These are phyloP conservation scores for Pammene aurita DNA, from an alignment of 2,888 invertebrate species.

Conservation along the genomic window DNA sequence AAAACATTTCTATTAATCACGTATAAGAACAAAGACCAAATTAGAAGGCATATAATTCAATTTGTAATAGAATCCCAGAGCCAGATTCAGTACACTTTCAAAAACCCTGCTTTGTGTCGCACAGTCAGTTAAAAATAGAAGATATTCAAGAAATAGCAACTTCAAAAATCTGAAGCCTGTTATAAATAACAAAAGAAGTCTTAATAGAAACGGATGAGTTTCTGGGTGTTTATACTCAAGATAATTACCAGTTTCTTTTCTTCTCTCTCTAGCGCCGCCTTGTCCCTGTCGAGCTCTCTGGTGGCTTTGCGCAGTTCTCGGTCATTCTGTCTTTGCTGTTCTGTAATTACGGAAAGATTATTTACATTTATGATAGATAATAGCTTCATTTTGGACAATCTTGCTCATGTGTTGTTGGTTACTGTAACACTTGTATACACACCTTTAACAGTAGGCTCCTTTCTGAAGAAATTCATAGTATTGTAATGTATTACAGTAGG, in stretches of 20 bases:
- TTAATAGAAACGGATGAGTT: not conserved
- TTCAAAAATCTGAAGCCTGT: too few relatives aligned
- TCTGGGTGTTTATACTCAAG: not conserved
- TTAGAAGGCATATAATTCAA: too few relatives aligned
- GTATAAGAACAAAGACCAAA: too few relatives aligned
- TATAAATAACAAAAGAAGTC: too few relatives aligned
- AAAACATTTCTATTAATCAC: too few relatives aligned
- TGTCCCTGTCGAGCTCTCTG: slow-evolving; percentile 93
- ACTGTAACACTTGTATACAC: too few relatives aligned
- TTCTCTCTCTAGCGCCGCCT: slow-evolving; percentile 91
- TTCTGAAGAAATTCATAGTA: slow-evolving; percentile 83
- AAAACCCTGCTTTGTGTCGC: too few relatives aligned
- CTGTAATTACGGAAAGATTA: slow-evolving; percentile 73
- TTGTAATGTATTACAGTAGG: not conserved
- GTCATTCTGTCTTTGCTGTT: slow-evolving; percentile 93
- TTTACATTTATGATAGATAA: too few relatives aligned
- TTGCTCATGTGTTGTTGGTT: not conserved
- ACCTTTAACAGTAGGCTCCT: slow-evolving; percentile 86
- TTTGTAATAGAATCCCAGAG: too few relatives aligned
- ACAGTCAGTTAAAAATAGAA: too few relatives aligned
- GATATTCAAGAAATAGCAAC: too few relatives aligned
- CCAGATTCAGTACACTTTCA: too few relatives aligned
- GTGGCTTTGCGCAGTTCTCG: slow-evolving; percentile 90
- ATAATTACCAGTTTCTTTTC: slow-evolving; percentile 91
- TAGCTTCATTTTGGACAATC: not conserved